Base-by-base conservation (phyloP, 2,888 invertebrate genomes). In the Holacanthella duospinosa region DNA sequence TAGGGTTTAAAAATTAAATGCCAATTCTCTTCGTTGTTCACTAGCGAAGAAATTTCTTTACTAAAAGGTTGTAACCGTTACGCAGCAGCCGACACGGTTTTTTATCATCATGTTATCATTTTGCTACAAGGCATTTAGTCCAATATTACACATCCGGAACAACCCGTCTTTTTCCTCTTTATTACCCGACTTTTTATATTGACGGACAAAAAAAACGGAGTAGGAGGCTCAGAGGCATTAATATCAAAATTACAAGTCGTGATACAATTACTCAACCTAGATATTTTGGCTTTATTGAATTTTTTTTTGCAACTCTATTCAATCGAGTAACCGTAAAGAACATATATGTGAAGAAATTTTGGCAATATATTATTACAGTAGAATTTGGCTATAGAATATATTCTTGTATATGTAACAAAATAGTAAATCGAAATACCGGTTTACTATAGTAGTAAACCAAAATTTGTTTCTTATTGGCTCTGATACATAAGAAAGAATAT, bases 211-310 rank as follows among this genome's bases (percentile, higher is more conserved):
- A 36, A 9, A n/a, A n/a, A n/a, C n/a, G n/a, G n/a, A n/a, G n/a
- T n/a, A n/a, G n/a, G n/a, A n/a, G n/a, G n/a, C n/a, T n/a, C n/a
- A n/a, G n/a, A 36, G 36, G 6, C 36, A 36, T 36, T 36, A 48
- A 48, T 48, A n/a, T 48, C 6, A 48, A 48, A 48, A 48, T 48
- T 48, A 48, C 12, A 21, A n/a, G 21, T 21, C 48, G 21, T 48
- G 48, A 48, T 48, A 48, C 48, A 48, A 48, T 48, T 48, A 48
- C 48, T 48, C 48, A 48, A 21, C 48, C 48, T 21, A 48, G 21
- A 48, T 48, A n/a, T n/a, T 48, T 21, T 48, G n/a, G 4, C 48
- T 21, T 48, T 21, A 48, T 48, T 48, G 48, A 21, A 48, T 48
- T 48, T 21, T 16, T 9, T 36, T 36, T 43, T 6, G 21, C 29